Evolutionary conservation across 2,888 invertebrate genomes (phyloP), one percentile per base, ranked within the genome.

Genomic region (Eucera pruinosa): DNA sequence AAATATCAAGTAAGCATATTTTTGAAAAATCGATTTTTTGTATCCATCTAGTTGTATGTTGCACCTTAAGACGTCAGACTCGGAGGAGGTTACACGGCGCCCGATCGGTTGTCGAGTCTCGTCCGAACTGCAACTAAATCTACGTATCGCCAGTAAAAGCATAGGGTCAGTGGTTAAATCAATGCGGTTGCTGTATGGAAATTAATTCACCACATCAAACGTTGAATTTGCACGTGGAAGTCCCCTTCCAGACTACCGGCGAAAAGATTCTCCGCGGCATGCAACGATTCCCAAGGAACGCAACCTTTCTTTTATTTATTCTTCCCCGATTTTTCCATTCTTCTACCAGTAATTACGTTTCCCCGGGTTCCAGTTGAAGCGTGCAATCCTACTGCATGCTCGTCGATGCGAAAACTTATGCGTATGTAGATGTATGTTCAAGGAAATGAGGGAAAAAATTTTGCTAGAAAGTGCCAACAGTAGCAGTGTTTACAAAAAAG

Each of bases 311-410:
- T 15, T 15, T 25, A 5, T 18, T 9, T 33, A 15, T 45, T 18
- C 13, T 7, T 2, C 6, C 18, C n/a, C 20, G 3, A n/a, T n/a
- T 20, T 41, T 20, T 20, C 11, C 5, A 18, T 36, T 41, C n/a
- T 30, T 36, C 15, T 15, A 7, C n/a, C 2, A 1, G 20, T 33
- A 70, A 72, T 72, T 60, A 70, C 33, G 43, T 20, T 43, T 68
- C 33, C 13, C 27, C 20, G n/a, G 43, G 58, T 25, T 6, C 20
- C 41, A 50, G 67, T 43, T 52, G 50, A 27, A 58, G 27, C 52
- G 41, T 41, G 27, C 6, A 64, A 20, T n/a, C 52, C 41, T 18
- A 20, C 13, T 13, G 41, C 52, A n/a, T 3, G 11, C 7, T 45
- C 15, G 20, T 15, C 43, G 58, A 58, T 27, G 58, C 43, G 4